Evolutionary conservation across 37 sponge, comb jelly and placozoan species (phyloP).

Genomic region (Theonella swinhoei): DNA sequence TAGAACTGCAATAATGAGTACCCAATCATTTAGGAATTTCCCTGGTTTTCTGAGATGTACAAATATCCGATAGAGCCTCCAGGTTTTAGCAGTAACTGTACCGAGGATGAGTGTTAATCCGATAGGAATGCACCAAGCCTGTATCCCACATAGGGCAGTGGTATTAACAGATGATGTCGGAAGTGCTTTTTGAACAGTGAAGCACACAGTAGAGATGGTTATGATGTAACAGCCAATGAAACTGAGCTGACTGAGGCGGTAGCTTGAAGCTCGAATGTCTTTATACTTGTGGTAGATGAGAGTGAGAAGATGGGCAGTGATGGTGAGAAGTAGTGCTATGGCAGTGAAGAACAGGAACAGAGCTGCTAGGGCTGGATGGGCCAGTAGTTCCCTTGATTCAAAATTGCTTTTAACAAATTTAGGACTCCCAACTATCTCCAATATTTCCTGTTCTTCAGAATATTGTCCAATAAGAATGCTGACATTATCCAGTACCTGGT

Average conservation of each 20-base stretch:
- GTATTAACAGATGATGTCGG: neutral
- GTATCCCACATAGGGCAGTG: neutral
- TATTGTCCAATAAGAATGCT: neutral
- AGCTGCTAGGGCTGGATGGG: neutral
- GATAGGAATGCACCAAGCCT: neutral
- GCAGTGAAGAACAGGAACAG: neutral
- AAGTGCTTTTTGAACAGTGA: neutral
- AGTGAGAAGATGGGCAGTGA: neutral
- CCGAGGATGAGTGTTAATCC: conserved; percentile 17
- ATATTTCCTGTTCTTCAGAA: neutral
- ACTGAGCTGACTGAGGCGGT: neutral
- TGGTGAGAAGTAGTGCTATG: neutral
- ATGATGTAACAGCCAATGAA: conserved; percentile 17
- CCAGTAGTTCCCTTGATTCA: neutral
- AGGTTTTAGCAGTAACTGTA: neutral
- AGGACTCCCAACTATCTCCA: neutral
- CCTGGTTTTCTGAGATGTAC: conserved; percentile 36
- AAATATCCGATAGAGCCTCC: conserved; percentile 54
- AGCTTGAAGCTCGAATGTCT: conserved; percentile 7
- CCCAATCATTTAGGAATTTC: neutral
- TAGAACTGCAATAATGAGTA: neutral
- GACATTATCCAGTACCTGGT: neutral
- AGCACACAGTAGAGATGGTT: neutral
- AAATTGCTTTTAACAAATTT: neutral
- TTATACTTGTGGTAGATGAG: neutral